Base-by-base conservation (phyloP, 2,888 invertebrate genomes). In the Cryptophagus acutangulus region DNA sequence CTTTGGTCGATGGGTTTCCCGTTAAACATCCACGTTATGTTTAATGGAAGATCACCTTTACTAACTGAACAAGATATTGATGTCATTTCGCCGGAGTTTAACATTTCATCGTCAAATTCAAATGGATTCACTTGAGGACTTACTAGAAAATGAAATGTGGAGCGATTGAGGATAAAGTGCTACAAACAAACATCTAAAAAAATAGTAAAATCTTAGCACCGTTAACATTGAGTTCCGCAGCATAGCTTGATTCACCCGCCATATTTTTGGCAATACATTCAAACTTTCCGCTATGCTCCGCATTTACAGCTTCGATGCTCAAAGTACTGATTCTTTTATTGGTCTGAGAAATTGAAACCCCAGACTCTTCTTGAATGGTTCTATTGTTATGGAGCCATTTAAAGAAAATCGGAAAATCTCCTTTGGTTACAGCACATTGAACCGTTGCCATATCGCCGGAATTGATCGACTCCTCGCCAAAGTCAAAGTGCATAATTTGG, bases 41-140 rank as follows among this genome's bases (percentile, higher is more conserved):
- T 75, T 60, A 88, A 74, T 1, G 87, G 87, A 40, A 79, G 71
- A 69, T 88, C 87, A 45, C 87, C 85, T 67, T 83, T 82, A 46
- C 77, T 77, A 24, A 81, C 77, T 44, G 81, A 77, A 64, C 85
- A 85, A 33, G 75, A 76, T 60, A 79, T 74, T 61, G 81, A 80
- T 33, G 80, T 77, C 26, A 79, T 75, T 65, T 84, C 82, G 42
- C 82, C 84, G 45, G 79, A 80, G 66, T 80, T 82, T 20, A 81
- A 73, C 12, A 81, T 75, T 59, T 81, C 79, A 61, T 70, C 60
- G 67, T 68, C 55, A 71, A 77, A 60, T 65, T 61, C 59, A 43
- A 70, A 68, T 2, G 66, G 67, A 8, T 57, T 51, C 24, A 70
- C 64, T 46, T 62, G 59, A 9, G 66, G 66, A 33, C 54, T 45